Percentiles rank a stretch among this genome's conserved stretches.
phyloP scores from a whole-genome alignment of 2,113 vertebrate species.

The Phylloscopus trochiloides region DNA sequence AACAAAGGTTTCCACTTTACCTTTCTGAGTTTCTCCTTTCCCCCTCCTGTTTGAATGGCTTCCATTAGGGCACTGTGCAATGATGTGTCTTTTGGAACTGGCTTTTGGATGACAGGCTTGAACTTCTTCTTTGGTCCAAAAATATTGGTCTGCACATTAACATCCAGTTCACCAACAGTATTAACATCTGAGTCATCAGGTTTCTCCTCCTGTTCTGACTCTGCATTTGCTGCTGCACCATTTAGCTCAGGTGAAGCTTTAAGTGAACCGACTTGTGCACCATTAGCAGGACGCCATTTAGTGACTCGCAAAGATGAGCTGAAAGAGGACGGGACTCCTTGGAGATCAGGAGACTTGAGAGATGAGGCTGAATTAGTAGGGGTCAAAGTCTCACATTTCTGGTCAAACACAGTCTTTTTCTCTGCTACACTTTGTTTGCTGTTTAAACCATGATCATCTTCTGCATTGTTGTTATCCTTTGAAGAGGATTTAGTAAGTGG shows the following conservation, averaged over 20 bases:
- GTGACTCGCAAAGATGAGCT: neutral
- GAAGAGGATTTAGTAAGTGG: slow-evolving; percentile 1
- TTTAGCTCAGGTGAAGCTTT: neutral
- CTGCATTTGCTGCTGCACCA: neutral
- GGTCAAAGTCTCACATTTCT: neutral
- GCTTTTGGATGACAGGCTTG: slow-evolving; percentile 81
- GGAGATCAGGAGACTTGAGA: neutral
- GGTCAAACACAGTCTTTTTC: slow-evolving; percentile 5
- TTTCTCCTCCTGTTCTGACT: slow-evolving; percentile 38
- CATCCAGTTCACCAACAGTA: neutral
- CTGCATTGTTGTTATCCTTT: neutral
- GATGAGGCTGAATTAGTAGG: neutral
- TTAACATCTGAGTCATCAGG: neutral
- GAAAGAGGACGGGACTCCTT: neutral
- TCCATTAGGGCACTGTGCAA: slow-evolving; percentile 91
- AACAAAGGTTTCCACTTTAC: slow-evolving; percentile 63
- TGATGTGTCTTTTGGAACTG: slow-evolving; percentile 81
- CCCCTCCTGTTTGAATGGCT: slow-evolving; percentile 86
- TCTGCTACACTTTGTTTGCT: slow-evolving; percentile 2
- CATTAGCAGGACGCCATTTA: neutral
- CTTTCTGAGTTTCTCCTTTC: slow-evolving; percentile 87
- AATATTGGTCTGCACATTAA: slow-evolving; percentile 48
- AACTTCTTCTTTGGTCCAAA: slow-evolving; percentile 93
- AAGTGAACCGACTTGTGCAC: neutral
- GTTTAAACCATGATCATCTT: neutral